phyloP scores from a whole-genome alignment of 2,113 vertebrate species.

The Tupaia tana region DNA sequence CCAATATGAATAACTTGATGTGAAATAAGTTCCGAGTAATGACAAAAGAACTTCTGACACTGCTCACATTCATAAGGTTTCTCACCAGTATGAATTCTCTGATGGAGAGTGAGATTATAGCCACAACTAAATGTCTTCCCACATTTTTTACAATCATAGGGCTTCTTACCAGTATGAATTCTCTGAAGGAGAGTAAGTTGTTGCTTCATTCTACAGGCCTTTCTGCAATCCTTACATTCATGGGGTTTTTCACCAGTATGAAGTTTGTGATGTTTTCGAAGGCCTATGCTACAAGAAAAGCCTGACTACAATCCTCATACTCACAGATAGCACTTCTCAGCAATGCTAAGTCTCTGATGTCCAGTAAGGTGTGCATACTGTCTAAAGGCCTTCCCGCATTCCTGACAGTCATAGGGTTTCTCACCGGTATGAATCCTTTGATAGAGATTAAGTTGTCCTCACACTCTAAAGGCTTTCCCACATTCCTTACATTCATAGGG shows the following conservation, averaged over 20 bases:
- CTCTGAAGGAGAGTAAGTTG: slow-evolving; percentile 81
- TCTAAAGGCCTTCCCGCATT: slow-evolving; percentile 77
- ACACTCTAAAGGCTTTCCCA: slow-evolving; percentile 79
- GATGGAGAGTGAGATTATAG: slow-evolving; percentile 80
- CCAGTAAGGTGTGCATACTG: slow-evolving; percentile 79
- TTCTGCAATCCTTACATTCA: slow-evolving; percentile 81
- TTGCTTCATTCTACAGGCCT: slow-evolving; percentile 77
- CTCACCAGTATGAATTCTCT: slow-evolving; percentile 82
- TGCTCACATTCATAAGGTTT: slow-evolving; percentile 81
- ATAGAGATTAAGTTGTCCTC: slow-evolving; percentile 78
- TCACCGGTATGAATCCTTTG: slow-evolving; percentile 80
- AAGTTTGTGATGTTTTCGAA: slow-evolving; percentile 78
- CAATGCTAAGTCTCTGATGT: slow-evolving; percentile 74
- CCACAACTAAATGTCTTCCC: slow-evolving; percentile 86
- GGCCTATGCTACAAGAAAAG: slow-evolving; percentile 74
- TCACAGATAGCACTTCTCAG: slow-evolving; percentile 57
- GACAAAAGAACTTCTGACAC: slow-evolving; percentile 82
- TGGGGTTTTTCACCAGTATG: slow-evolving; percentile 83
- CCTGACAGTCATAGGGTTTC: slow-evolving; percentile 78
- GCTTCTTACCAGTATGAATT: slow-evolving; percentile 82
- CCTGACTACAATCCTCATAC: slow-evolving; percentile 75
- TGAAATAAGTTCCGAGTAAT: slow-evolving; percentile 79
- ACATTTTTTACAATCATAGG: slow-evolving; percentile 83
- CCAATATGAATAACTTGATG: slow-evolving; percentile 79
- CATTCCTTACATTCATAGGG: slow-evolving; percentile 80